These are phyloP conservation scores for Leptinotarsa defecta DNA, from an alignment of 1,140 invertebrate species.

Conservation along the genomic window DNA sequence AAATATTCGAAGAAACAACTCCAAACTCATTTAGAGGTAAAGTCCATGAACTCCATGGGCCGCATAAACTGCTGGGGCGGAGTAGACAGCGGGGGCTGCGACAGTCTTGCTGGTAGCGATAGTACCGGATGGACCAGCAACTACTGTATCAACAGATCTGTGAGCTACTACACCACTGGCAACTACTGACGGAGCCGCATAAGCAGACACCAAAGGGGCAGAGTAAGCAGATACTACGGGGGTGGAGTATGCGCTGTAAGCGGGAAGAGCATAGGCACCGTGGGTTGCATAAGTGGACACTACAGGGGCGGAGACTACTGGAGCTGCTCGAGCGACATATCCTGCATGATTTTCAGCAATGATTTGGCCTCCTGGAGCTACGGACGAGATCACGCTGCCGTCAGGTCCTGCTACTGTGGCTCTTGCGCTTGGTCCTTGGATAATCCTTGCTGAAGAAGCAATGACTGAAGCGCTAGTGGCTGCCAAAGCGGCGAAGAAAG, in stretches of 20 bases:
- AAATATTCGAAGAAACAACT: no score
- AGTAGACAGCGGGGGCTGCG: background rate
- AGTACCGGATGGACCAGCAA: conserved; percentile 41
- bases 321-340: conserved; percentile 35
- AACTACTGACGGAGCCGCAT: conserved; percentile 29
- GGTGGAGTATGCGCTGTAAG: conserved; percentile 23
- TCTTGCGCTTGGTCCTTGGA: conserved; percentile 46
- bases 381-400: conserved; percentile 44
- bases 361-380: conserved; percentile 41
- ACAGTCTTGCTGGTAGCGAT: conserved; percentile 32
- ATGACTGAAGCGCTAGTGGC: conserved; percentile 38
- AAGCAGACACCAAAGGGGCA: conserved; percentile 22
- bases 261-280: conserved; percentile 20
- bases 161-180: conserved; percentile 29
- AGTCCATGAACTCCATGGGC: background rate
- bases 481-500: conserved; percentile 32
- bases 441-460: conserved; percentile 37
- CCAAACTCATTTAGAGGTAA: background rate
- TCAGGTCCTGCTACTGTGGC: conserved; percentile 44
- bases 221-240: background rate
- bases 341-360: conserved; percentile 38
- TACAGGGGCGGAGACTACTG: conserved; percentile 30
- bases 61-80: background rate
- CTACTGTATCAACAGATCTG: conserved; percentile 23
- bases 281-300: conserved; percentile 30